Conservation (phyloP, 2,888 invertebrate species). For the Epinotia ramella region DNA sequence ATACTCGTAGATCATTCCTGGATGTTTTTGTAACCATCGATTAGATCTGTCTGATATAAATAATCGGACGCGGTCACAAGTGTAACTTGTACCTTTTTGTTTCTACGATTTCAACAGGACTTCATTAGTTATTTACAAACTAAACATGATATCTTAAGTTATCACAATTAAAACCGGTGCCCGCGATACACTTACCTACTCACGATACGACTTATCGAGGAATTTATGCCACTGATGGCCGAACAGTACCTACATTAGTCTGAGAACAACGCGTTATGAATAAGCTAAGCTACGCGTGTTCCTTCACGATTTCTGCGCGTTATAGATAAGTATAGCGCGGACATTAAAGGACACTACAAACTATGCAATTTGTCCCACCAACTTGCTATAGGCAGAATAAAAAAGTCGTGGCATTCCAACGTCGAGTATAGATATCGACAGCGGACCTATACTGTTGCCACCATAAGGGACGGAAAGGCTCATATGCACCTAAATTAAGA, state of each 20-base stretch:
- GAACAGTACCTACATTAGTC: too few relatives aligned
- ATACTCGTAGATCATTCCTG: conserved; percentile 13
- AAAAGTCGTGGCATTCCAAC: too few relatives aligned
- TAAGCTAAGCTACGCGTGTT: neutral
- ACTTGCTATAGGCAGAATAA: too few relatives aligned
- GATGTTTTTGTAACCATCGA: conserved; percentile 6
- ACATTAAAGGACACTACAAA: too few relatives aligned
- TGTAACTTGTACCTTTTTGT: neutral
- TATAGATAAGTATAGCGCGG: neutral
- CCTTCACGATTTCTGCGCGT: neutral
- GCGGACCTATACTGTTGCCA: too few relatives aligned
- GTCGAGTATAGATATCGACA: too few relatives aligned
- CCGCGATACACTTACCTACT: neutral
- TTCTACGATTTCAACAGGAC: neutral
- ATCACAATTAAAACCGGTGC: conserved; percentile 33
- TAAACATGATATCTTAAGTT: conserved; percentile 20
- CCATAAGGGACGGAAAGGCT: too few relatives aligned
- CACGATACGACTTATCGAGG: too few relatives aligned
- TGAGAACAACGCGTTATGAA: neutral
- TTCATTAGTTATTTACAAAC: conserved; percentile 8
- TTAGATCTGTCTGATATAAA: conserved; percentile 6
- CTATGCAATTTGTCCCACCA: too few relatives aligned
- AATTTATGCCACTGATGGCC: too few relatives aligned
- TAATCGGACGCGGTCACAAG: neutral
- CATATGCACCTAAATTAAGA: too few relatives aligned